Base-by-base conservation (phyloP, 2,797 vertebrate species). In the Crocodylus rhombifer region DNA sequence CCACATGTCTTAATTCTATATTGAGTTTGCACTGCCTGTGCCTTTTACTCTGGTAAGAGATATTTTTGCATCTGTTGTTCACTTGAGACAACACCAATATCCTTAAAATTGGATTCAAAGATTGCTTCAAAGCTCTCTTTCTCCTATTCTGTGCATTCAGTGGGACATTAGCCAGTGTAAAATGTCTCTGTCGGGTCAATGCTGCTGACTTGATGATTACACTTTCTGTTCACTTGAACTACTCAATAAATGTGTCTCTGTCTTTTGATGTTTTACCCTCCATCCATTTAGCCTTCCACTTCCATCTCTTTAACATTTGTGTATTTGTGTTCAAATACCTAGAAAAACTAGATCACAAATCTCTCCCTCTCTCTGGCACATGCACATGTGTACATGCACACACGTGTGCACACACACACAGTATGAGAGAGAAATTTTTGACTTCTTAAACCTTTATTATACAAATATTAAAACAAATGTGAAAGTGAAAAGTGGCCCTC, bases 61-160 rank as follows among this genome's bases (percentile, higher is more conserved):
- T 18, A 73, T 55, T 30, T 86, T 90, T 95, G 82, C 61, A 61
- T 58, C 87, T 91, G 73, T 63, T 81, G 71, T 89, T 91, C 79
- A 91, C 85, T 71, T 85, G 62, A 61, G 42, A 63, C 11, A 62
- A 89, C n/a, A 83, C 65, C 74, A 62, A 60, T 80, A 82, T 55
- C 17, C 80, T 93, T 80, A 83, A 91, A 93, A 88, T 6, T 75
- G 11, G 18, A 84, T 90, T 82, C 67, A 82, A 77, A 71, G 11
- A 60, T 69, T 86, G 36, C n/a, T 88, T 88, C 63, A 88, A 86
- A 86, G 26, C 10, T 77, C 28, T 67, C n/a, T 82, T 7, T 23
- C 36, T 92, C 28, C 55, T 77, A 30, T 62, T 81, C 86, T 55
- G 23, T n/a, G 36, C 57, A 86, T 94, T 75, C 69, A 80, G 1